Percentiles rank a stretch among this genome's conserved stretches.
phyloP scores from a whole-genome alignment of 2,797 vertebrate genomes.

The Tauraco hartlaubi region DNA sequence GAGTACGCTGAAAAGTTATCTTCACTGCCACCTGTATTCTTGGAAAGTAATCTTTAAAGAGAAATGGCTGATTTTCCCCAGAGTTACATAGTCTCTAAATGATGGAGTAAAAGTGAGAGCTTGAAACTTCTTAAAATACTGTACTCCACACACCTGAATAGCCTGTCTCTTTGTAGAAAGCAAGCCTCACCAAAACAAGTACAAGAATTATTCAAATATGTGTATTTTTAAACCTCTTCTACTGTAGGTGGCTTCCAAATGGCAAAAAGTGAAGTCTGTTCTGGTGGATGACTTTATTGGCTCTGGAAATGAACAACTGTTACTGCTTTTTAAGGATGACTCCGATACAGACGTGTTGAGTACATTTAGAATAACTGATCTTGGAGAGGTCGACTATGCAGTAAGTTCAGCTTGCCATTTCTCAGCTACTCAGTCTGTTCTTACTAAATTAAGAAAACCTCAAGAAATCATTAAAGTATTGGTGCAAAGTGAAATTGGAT shows the following conservation, averaged over 20 bases:
- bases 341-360: conserved; percentile 57
- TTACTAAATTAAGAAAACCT: not conserved
- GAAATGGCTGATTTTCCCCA: not conserved
- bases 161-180: not conserved
- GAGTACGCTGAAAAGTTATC: not conserved
- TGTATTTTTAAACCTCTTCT: not conserved
- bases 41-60: not conserved
- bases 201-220: not conserved
- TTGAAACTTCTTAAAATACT: not conserved
- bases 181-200: not conserved
- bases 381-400: conserved; percentile 83
- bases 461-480: not conserved
- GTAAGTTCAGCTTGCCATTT: conserved; percentile 82
- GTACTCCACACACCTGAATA: not conserved
- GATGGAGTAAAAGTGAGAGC: not conserved
- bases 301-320: conserved; percentile 90
- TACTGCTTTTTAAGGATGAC: conserved; percentile 85
- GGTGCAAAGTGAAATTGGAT: conserved; percentile 8
- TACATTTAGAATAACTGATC: conserved; percentile 88
- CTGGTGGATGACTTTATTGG: conserved; percentile 92
- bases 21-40: not conserved
- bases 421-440: not conserved
- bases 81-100: not conserved
- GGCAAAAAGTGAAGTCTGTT: conserved; percentile 84
- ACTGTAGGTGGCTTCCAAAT: conserved; percentile 86